phyloP scores from a whole-genome alignment of 2,797 vertebrate species.

The Anas capensis region DNA sequence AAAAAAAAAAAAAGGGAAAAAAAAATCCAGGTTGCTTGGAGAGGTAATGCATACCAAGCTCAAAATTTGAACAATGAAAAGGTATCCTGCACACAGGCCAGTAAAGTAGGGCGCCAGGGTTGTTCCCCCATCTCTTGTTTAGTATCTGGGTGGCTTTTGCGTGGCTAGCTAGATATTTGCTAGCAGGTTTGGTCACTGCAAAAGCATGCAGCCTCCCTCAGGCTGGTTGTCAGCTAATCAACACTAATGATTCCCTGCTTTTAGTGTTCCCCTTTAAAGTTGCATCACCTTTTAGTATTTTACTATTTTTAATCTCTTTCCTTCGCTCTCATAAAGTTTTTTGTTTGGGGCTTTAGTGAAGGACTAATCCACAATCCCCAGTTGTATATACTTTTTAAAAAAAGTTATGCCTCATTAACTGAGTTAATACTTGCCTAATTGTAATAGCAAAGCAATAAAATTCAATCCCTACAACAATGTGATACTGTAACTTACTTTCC shows the following conservation, averaged over 20 bases:
- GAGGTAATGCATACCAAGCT: background rate
- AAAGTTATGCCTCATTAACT: conserved; percentile 30
- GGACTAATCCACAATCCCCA: background rate
- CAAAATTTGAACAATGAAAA: background rate
- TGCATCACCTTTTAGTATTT: background rate
- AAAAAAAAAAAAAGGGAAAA: background rate
- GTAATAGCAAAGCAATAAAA: conserved; percentile 65
- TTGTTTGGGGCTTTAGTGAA: background rate
- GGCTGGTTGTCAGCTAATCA: background rate
- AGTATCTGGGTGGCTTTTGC: background rate
- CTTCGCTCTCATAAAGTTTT: background rate
- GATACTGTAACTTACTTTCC: conserved; percentile 49
- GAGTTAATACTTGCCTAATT: conserved; percentile 60
- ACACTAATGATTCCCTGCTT: conserved; percentile 1
- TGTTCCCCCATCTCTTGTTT: background rate
- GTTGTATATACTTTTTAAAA: background rate
- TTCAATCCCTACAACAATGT: conserved; percentile 42
- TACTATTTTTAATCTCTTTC: background rate
- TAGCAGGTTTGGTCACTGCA: background rate
- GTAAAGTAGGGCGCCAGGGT: background rate
- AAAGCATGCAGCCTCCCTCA: background rate
- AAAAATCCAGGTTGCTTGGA: background rate
- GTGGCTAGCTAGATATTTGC: background rate
- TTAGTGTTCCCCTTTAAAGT: background rate
- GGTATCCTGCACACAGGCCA: background rate